Evolutionary conservation across 2,113 vertebrate genomes (phyloP).

Genomic region (Coregonus clupeaformis): DNA sequence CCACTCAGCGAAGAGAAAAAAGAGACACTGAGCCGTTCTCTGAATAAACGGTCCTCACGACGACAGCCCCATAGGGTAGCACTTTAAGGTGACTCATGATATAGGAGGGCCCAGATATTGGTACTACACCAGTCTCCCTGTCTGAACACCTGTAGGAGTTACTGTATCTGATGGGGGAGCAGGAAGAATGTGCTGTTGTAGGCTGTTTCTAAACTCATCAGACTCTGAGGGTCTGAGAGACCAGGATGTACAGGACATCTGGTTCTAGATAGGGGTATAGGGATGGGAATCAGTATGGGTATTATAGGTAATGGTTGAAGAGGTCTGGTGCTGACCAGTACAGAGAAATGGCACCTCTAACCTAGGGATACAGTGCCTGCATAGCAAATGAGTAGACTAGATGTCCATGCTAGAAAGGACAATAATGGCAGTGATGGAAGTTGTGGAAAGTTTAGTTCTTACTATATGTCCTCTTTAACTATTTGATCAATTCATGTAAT

Average conservation of each 20-base stretch:
- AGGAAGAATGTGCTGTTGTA: conserved; percentile 34
- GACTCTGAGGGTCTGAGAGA: background rate
- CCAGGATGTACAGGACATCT: background rate
- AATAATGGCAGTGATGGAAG: background rate
- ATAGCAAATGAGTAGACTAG: background rate
- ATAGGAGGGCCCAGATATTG: conserved; percentile 12
- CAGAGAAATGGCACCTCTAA: background rate
- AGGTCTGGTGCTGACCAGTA: too few species aligned
- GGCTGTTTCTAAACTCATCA: background rate
- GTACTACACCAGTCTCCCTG: conserved; percentile 15
- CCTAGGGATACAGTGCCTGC: background rate
- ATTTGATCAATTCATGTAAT: too few species aligned
- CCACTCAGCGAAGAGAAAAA: background rate
- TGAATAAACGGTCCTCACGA: background rate
- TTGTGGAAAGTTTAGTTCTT: too few species aligned
- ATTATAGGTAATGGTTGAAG: too few species aligned
- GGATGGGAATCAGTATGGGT: too few species aligned
- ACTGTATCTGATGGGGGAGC: conserved; percentile 28
- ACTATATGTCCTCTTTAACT: too few species aligned
- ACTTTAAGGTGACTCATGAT: conserved; percentile 38
- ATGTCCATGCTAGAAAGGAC: background rate
- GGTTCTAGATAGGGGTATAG: background rate
- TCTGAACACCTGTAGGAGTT: conserved; percentile 46
- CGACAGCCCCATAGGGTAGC: conserved; percentile 39
- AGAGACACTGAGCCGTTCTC: background rate